Conservation (phyloP, 2,797 vertebrate species). For the Macropodus opercularis region DNA sequence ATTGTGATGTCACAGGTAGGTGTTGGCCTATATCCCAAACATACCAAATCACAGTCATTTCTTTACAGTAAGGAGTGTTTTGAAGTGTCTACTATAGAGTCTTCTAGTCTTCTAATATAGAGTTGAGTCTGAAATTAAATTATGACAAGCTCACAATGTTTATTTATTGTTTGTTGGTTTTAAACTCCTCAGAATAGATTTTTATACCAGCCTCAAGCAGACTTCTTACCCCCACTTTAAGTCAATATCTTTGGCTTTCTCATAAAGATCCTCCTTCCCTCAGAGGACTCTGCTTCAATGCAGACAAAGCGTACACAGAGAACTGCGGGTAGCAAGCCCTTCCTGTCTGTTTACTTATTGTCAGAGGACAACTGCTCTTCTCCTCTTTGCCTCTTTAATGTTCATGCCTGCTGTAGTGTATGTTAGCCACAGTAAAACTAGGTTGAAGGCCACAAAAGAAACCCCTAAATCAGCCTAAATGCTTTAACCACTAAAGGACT, state of each 20-base stretch:
- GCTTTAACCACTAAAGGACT: neutral
- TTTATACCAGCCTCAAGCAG: constrained; percentile 23
- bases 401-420: neutral
- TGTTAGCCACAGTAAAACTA: constrained; percentile 11
- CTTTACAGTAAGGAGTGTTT: neutral
- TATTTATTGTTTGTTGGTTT: constrained; percentile 27
- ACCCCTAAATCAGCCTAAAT: constrained; percentile 2
- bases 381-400: constrained; percentile 2
- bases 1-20: constrained; percentile 89
- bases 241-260: constrained; percentile 46
- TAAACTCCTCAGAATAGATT: constrained; percentile 26
- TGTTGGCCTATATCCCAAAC: neutral
- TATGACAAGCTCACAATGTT: neutral
- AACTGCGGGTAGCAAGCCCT: constrained; percentile 26
- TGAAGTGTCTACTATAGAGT: too few species aligned
- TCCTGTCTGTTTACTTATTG: constrained; percentile 13
- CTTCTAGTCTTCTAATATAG: neutral
- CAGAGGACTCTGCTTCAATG: constrained; percentile 14
- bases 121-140: neutral
- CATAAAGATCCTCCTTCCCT: constrained; percentile 37
- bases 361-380: constrained; percentile 14
- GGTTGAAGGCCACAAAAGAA: neutral
- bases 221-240: constrained; percentile 15
- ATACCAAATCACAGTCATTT: neutral
- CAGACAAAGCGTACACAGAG: constrained; percentile 35